Conservation (phyloP, 1,140 invertebrate species). For the Callitettix versicolor region DNA sequence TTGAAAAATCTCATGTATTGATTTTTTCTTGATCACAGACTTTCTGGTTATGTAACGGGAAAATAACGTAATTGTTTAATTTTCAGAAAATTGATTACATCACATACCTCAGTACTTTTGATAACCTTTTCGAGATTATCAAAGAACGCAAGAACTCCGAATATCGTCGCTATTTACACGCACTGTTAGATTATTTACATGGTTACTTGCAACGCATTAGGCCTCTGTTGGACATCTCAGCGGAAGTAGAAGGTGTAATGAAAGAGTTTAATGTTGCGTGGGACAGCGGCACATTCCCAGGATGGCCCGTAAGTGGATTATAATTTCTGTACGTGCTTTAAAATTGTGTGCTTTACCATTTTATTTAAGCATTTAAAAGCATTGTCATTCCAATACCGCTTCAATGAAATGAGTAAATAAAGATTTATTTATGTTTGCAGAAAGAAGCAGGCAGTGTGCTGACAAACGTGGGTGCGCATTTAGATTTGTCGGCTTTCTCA, state of each 20-base stretch:
- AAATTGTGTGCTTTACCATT: too few relatives aligned
- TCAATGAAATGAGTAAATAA: too few relatives aligned
- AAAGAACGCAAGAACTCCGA: constrained; percentile 89
- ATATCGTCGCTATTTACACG: constrained; percentile 80
- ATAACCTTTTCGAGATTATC: constrained; percentile 91
- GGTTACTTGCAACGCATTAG: constrained; percentile 79
- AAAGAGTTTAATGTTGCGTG: constrained; percentile 82
- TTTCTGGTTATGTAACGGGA: too few relatives aligned
- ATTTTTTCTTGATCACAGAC: too few relatives aligned
- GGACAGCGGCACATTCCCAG: constrained; percentile 80
- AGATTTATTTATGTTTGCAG: constrained; percentile 34
- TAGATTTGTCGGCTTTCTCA: constrained; percentile 93
- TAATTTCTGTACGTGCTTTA: too few relatives aligned
- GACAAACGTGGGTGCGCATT: constrained; percentile 84
- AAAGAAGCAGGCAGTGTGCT: constrained; percentile 92
- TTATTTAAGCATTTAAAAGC: not conserved
- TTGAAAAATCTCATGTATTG: too few relatives aligned
- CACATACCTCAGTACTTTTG: constrained; percentile 85
- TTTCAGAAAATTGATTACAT: constrained; percentile 92
- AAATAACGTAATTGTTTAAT: too few relatives aligned
- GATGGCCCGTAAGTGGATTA: constrained; percentile 69
- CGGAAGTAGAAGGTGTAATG: constrained; percentile 64
- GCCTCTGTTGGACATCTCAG: constrained; percentile 78
- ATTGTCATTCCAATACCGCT: not conserved
- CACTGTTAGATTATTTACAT: constrained; percentile 77